Base-by-base conservation (phyloP, 2,888 invertebrate species). In the Pseudoips prasinana region DNA sequence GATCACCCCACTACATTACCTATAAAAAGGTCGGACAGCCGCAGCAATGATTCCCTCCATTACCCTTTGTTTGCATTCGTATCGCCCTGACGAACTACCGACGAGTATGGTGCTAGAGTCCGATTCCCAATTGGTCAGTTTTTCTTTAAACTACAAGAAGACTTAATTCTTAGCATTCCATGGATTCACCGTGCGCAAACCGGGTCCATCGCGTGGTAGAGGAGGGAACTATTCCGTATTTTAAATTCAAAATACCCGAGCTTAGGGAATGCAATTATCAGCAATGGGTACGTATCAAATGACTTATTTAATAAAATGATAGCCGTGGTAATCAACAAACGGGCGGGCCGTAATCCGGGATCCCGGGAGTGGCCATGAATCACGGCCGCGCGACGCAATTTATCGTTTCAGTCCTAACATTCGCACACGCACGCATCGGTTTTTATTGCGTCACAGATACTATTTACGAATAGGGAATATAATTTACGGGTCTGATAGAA, bases 361-460 rank as follows among this genome's bases (percentile, higher is more conserved):
- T 36, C 30, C 37, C 34, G 39, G 42, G 46, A 42, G 23, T 43
- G 39, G 28, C 41, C 55, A 57, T 71, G 67, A 63, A 64, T 70
- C 68, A 72, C 59, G 41, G 45, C 27, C 19, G 33, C 20, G 51
- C 47, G 51, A 46, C 45, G 41, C 58, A 57, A 68, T 70, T 71
- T 71, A 73, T 71, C 57, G 63, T 47, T 55, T 48, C 53, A 53
- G 52, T 50, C 53, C 59, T 49, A 45, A 20, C 56, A 61, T 59
- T 58, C 51, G 42, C 60, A 61, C 64, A 60, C 67, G 53, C 49
- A 42, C 39, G 53, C 54, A 39, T 49, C 39, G 51, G 38, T 63
- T 66, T 67, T 65, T 67, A 64, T 67, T 61, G 58, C 59, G 46
- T 57, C 48, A 54, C 56, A 52, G 52, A 51, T 56, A 59, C 55